Conservation (phyloP, 2,113 vertebrate species). For the Eidolon helvum region DNA sequence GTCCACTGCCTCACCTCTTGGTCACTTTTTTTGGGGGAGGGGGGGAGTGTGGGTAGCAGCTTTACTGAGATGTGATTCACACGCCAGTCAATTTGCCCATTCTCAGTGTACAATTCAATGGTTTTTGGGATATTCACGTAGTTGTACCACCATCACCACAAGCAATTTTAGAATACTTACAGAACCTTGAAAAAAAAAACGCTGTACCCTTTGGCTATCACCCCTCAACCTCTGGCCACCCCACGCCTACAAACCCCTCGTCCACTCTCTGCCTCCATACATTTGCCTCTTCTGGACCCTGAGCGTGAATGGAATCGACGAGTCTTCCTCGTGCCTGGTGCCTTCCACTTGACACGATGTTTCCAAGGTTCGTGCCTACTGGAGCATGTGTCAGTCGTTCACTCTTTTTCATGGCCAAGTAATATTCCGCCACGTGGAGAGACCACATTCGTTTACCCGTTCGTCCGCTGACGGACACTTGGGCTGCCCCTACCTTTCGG, state of each 20-base stretch:
- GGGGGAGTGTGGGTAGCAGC: not conserved
- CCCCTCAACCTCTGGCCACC: not conserved
- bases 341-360: not conserved
- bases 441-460: not conserved
- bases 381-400: not conserved
- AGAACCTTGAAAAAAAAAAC: not conserved
- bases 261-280: not conserved
- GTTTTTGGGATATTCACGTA: not conserved
- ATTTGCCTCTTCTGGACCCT: not conserved
- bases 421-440: not conserved
- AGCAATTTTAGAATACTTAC: not conserved
- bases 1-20: not conserved
- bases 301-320: rapidly evolving
- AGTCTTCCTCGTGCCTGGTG: not conserved
- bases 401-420: not conserved
- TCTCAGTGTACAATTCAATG: not conserved
- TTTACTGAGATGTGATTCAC: not conserved
- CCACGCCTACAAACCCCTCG: not conserved
- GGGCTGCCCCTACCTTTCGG: not conserved
- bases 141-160: not conserved
- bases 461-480: not conserved
- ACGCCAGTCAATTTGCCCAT: not conserved
- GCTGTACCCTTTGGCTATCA: not conserved
- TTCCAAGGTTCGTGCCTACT: not conserved
- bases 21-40: not conserved